Conservation (phyloP, 1,140 invertebrate species). For the Tenebrio molitor region DNA sequence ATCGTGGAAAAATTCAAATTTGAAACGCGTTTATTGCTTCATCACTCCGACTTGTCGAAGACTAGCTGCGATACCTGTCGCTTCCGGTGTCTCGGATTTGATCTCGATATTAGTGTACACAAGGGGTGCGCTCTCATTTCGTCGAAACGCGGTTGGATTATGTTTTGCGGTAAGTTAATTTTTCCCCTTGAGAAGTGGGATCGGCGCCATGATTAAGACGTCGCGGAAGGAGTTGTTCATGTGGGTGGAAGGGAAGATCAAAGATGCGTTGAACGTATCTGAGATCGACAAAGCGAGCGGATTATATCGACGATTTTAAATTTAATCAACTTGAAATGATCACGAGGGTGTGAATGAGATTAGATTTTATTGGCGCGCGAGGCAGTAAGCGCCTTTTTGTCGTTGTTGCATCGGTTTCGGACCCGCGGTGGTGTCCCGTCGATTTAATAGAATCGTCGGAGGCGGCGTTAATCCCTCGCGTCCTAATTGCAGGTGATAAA, state of each 20-base stretch:
- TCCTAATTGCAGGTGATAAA: constrained; percentile 35
- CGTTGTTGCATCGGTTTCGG: constrained; percentile 4
- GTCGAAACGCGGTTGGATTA: too few species aligned
- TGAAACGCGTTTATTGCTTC: too few species aligned
- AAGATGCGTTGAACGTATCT: constrained; percentile 82
- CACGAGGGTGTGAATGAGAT: neutral
- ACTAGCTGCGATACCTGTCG: too few species aligned
- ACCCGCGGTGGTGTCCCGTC: too few species aligned
- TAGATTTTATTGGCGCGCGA: neutral
- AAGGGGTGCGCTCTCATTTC: too few species aligned
- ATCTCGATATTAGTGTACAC: too few species aligned
- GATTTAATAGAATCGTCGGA: constrained; percentile 7
- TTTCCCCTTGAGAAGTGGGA: constrained; percentile 64
- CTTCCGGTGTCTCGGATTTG: too few species aligned
- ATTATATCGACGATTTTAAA: constrained; percentile 86
- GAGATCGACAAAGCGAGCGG: constrained; percentile 81
- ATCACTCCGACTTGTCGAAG: too few species aligned
- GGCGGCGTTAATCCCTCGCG: neutral
- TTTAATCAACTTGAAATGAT: constrained; percentile 67
- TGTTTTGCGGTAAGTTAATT: too few species aligned
- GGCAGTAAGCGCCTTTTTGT: neutral
- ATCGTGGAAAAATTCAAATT: too few species aligned
- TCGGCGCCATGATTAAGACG: constrained; percentile 83
- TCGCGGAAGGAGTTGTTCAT: constrained; percentile 81
- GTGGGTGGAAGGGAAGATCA: constrained; percentile 85